phyloP scores from a whole-genome alignment of 2,797 vertebrate species.

The Betta splendens region DNA sequence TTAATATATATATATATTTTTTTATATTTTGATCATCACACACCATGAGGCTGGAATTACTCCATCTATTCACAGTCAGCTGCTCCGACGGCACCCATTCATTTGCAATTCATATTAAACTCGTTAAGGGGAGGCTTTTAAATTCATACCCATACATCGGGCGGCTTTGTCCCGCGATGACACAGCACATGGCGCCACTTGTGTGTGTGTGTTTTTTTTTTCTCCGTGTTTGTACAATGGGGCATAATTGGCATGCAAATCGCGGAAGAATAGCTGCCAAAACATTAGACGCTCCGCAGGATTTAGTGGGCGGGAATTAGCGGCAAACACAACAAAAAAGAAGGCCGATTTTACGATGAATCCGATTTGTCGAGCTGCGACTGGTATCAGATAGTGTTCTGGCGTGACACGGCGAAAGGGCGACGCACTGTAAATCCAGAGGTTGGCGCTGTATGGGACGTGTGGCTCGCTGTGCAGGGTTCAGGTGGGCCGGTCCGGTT shows the following conservation, averaged over 20 bases:
- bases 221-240: slow-evolving; percentile 54
- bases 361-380: slow-evolving; percentile 25
- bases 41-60: not conserved
- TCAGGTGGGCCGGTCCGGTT: slow-evolving; percentile 68
- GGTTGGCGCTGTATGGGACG: no score
- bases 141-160: slow-evolving; percentile 69
- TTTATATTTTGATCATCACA: no score
- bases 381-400: not conserved
- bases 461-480: slow-evolving; percentile 51
- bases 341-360: slow-evolving; percentile 19
- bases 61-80: slow-evolving; percentile 44
- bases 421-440: slow-evolving; percentile 12
- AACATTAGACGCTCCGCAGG: slow-evolving; percentile 42
- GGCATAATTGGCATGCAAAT: slow-evolving; percentile 69
- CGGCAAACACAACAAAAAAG: not conserved
- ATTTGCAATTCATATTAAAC: slow-evolving; percentile 72
- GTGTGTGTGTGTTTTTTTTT: slow-evolving; percentile 63
- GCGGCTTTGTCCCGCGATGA: slow-evolving; percentile 45
- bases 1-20: no score
- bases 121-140: slow-evolving; percentile 56
- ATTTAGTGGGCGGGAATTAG: slow-evolving; percentile 24
- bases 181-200: slow-evolving; percentile 57
- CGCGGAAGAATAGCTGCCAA: slow-evolving; percentile 39
- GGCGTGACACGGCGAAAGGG: not conserved
- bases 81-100: slow-evolving; percentile 45